A percentile compares a stretch with the other conserved stretches of the same genome.
Evolutionary conservation across 2,888 invertebrate species (phyloP).

Genomic region (Eilema depressum): DNA sequence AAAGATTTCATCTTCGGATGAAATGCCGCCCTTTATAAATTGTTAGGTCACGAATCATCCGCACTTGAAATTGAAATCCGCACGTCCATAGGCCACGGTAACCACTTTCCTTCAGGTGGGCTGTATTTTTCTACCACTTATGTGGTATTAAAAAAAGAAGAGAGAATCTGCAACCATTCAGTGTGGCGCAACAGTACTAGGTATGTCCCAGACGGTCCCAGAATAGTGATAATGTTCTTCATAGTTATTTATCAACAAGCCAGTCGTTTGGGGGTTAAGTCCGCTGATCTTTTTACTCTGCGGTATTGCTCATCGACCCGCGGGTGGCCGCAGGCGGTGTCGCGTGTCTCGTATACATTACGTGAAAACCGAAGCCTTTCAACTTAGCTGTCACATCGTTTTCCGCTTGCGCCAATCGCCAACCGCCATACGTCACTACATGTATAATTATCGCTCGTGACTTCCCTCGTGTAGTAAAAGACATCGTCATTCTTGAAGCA

Average conservation of each 20-base stretch:
- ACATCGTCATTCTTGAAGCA: background rate
- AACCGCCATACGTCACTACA: conserved; percentile 36
- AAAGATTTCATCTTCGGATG: too few species aligned
- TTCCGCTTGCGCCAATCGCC: conserved; percentile 58
- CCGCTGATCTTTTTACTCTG: conserved; percentile 38
- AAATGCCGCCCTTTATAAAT: too few species aligned
- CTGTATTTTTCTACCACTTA: too few species aligned
- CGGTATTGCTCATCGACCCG: conserved; percentile 61
- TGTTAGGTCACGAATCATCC: too few species aligned
- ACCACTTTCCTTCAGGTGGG: too few species aligned
- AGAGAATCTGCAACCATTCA: too few species aligned
- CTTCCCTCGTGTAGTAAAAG: background rate
- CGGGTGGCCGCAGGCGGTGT: conserved; percentile 55
- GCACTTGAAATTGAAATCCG: too few species aligned
- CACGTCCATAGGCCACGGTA: too few species aligned
- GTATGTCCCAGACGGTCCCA: too few species aligned
- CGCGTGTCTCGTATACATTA: conserved; percentile 60
- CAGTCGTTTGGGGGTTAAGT: conserved; percentile 12
- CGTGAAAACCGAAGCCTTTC: conserved; percentile 69
- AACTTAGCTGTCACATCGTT: conserved; percentile 67
- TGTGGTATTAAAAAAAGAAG: too few species aligned
- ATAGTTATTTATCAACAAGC: background rate
- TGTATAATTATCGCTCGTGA: background rate
- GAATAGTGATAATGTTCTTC: too few species aligned
- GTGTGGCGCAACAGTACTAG: too few species aligned